Conservation (phyloP, 1,140 invertebrate species). For the Drosophila mojavensis region DNA sequence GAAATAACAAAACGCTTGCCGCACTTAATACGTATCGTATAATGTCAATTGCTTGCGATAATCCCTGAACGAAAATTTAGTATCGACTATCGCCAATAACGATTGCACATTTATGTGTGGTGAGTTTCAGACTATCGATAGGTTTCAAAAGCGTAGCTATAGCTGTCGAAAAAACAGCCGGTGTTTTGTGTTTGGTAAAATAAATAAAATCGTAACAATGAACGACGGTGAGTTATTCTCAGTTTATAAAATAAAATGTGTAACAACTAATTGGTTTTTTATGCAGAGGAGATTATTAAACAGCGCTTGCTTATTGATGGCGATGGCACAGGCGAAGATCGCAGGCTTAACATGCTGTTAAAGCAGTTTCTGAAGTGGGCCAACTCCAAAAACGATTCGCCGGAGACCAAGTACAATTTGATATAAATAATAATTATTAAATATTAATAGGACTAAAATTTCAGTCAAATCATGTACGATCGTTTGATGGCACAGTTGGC, state of each 20-base stretch:
- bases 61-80: neutral
- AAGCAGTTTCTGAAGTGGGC: slow-evolving; percentile 96
- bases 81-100: too few relatives aligned
- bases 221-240: slow-evolving; percentile 63
- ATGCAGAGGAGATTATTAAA: slow-evolving; percentile 94
- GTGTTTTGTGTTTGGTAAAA: slow-evolving; percentile 24
- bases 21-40: neutral
- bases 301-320: slow-evolving; percentile 96
- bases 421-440: neutral
- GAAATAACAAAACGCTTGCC: slow-evolving; percentile 32
- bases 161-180: slow-evolving; percentile 9
- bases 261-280: neutral
- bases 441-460: slow-evolving; percentile 40
- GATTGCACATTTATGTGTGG: neutral
- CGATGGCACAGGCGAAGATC: slow-evolving; percentile 97
- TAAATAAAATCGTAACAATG: slow-evolving; percentile 29
- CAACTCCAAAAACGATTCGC: slow-evolving; percentile 88
- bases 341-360: slow-evolving; percentile 92
- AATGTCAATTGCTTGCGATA: slow-evolving; percentile 16
- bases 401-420: slow-evolving; percentile 88
- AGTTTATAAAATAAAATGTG: neutral
- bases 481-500: slow-evolving; percentile 92
- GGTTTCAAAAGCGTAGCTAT: neutral
- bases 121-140: slow-evolving; percentile 8
- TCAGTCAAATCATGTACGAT: slow-evolving; percentile 88